These are phyloP conservation scores for Drosophila paracracens DNA, from an alignment of 2,888 invertebrate species.

Conservation along the genomic window DNA sequence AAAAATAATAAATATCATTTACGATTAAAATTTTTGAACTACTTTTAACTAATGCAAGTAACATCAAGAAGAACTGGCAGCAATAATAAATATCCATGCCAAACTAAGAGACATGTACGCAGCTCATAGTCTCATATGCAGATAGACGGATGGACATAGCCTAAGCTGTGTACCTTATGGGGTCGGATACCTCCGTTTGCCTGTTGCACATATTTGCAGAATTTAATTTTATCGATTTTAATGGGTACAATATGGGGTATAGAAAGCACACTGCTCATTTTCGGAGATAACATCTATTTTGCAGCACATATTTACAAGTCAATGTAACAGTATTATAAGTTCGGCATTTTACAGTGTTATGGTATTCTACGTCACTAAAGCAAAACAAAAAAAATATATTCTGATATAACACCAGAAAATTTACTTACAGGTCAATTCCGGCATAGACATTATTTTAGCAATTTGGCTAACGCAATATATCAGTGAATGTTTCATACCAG, in stretches of 20 bases:
- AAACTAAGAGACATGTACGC: background rate
- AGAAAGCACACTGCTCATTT: background rate
- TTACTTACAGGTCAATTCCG: constrained; percentile 31
- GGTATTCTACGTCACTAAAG: background rate
- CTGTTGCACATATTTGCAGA: background rate
- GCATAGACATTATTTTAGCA: constrained; percentile 13
- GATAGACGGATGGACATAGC: background rate
- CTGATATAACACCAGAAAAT: background rate
- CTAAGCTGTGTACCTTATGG: background rate
- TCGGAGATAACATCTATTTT: background rate
- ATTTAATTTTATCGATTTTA: background rate
- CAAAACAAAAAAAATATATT: background rate
- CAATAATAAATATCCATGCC: background rate
- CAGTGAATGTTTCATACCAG: constrained; percentile 14
- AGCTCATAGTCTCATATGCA: background rate
- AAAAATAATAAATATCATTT: background rate
- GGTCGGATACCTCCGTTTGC: background rate
- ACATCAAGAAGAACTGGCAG: background rate
- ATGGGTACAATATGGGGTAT: background rate
- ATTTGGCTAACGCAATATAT: constrained; percentile 17
- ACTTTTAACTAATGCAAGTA: background rate
- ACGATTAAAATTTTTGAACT: background rate
- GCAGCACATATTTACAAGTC: background rate
- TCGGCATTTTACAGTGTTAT: background rate
- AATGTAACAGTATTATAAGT: background rate